phyloP scores from a whole-genome alignment of 1,140 invertebrate species.

The Doryteuthis pealeii region DNA sequence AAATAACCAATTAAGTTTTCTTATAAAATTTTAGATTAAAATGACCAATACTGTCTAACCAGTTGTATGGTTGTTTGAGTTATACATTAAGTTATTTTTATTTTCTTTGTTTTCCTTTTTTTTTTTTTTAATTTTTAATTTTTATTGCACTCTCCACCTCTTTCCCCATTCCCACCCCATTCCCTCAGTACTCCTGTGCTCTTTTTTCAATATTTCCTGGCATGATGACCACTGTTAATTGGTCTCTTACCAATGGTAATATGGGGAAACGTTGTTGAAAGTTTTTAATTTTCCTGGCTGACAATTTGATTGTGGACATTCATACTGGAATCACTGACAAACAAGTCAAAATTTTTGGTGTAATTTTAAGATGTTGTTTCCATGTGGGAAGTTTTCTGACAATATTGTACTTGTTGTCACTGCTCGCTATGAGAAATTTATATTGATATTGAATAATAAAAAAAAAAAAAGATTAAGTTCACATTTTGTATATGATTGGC shows the following conservation, averaged over 20 bases:
- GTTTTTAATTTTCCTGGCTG: slow-evolving; percentile 9
- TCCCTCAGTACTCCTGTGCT: background rate
- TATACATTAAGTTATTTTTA: background rate
- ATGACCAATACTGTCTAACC: slow-evolving; percentile 11
- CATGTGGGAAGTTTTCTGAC: slow-evolving; percentile 10
- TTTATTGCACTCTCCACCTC: too few species aligned
- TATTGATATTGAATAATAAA: slow-evolving; percentile 11
- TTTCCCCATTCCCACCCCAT: background rate
- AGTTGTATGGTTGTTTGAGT: slow-evolving; percentile 9
- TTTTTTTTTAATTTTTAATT: too few species aligned
- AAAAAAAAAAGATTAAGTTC: slow-evolving; percentile 6
- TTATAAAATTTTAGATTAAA: slow-evolving; percentile 11
- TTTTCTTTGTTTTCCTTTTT: too few species aligned
- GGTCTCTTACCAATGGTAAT: background rate
- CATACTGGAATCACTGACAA: slow-evolving; percentile 6
- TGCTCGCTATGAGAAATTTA: slow-evolving; percentile 9
- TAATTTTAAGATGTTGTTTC: slow-evolving; percentile 9
- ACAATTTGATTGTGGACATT: slow-evolving; percentile 8
- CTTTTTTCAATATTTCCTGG: slow-evolving; percentile 3
- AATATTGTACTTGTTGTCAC: slow-evolving; percentile 10
- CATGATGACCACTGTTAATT: background rate
- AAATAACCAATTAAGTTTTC: slow-evolving; percentile 3
- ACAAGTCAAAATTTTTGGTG: slow-evolving; percentile 5
- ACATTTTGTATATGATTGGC: slow-evolving; percentile 11
- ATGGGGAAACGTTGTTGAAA: slow-evolving; percentile 9